Base-by-base conservation (phyloP, 2,113 vertebrate genomes). In the Misgurnus mizolepis region DNA sequence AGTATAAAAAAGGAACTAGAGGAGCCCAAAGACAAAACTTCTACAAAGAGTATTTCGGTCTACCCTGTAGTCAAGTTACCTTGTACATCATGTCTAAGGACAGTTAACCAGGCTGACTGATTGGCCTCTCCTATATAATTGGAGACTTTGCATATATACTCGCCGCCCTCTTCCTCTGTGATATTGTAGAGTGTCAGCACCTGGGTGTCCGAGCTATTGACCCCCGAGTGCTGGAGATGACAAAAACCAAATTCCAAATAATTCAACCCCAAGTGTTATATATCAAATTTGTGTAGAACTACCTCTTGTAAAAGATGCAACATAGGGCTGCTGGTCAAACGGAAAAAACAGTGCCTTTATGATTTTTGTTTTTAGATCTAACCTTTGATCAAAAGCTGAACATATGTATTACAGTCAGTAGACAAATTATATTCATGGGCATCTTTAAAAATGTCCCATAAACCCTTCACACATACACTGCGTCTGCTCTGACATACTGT, bases 121-220 rank as follows among this genome's bases (percentile, higher is more conserved):
- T 95, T 96, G 93, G 96, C 97, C 92, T 98, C 95, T 90, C 98
- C 98, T 97, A 99, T 98, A 98, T 99, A 99, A 99, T 99, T 99
- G 96, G 98, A 99, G 93, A 99, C 98, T 96, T 99, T 99, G 98
- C 97, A 99, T 90, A 98, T 94, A 97, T 99, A 99, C 89, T 99
- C 95, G 91, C 98, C 98, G 91, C 96, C 96, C 92, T 98, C 96
- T 89, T 95, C 97, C 96, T 98, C 97, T 92, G 97, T 99, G 95
- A 99, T 96, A 97, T 98, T 99, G 94, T 95, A 95, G 93, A 99
- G 96, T 89, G 94, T 96, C 95, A 99, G 95, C 94, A 98, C 95
- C 94, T 99, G 96, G 92, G 96, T 96, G 88, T 99, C 97, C 87
- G 96, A 97, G 95, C 97, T 99, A 96, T 99, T 97, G 93, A 98